Percentiles rank a stretch among this genome's conserved stretches.
Evolutionary conservation across 2,888 invertebrate species (phyloP).

Genomic region (Mechanitis mazaeus): DNA sequence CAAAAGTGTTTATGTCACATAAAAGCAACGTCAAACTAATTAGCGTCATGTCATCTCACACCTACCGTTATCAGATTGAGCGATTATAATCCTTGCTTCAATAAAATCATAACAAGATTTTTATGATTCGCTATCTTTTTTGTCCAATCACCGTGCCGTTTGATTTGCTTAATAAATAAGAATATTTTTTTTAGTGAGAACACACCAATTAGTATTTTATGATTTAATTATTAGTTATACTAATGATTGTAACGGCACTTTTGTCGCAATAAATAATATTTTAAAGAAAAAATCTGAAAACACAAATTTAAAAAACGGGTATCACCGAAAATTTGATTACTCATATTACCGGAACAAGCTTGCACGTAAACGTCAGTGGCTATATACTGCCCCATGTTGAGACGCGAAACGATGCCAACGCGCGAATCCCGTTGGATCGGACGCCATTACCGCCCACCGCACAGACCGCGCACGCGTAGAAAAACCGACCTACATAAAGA

Average conservation of each 20-base stretch:
- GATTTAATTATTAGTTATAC: too few relatives aligned
- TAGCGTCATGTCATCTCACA: constrained; percentile 43
- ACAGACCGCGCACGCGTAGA: constrained; percentile 64
- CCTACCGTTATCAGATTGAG: constrained; percentile 54
- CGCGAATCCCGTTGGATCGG: constrained; percentile 71
- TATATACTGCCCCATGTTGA: constrained; percentile 71
- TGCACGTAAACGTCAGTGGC: constrained; percentile 68
- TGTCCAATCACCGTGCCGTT: too few relatives aligned
- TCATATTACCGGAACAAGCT: constrained; percentile 61
- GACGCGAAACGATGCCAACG: constrained; percentile 70
- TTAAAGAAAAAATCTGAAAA: neutral
- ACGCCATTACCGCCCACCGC: constrained; percentile 72
- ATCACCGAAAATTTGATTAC: constrained; percentile 28
- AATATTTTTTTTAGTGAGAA: too few relatives aligned
- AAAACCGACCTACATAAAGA: constrained; percentile 68
- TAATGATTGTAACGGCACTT: too few relatives aligned
- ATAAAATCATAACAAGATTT: constrained; percentile 46
- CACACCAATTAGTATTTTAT: too few relatives aligned
- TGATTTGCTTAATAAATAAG: too few relatives aligned
- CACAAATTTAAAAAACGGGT: constrained; percentile 40
- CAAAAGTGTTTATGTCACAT: constrained; percentile 23
- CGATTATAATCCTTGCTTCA: constrained; percentile 49
- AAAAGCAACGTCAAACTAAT: constrained; percentile 34
- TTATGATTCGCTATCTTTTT: neutral
- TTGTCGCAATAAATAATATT: neutral